Base-by-base conservation (phyloP, 2,797 vertebrate species). In the Sylvia borin region DNA sequence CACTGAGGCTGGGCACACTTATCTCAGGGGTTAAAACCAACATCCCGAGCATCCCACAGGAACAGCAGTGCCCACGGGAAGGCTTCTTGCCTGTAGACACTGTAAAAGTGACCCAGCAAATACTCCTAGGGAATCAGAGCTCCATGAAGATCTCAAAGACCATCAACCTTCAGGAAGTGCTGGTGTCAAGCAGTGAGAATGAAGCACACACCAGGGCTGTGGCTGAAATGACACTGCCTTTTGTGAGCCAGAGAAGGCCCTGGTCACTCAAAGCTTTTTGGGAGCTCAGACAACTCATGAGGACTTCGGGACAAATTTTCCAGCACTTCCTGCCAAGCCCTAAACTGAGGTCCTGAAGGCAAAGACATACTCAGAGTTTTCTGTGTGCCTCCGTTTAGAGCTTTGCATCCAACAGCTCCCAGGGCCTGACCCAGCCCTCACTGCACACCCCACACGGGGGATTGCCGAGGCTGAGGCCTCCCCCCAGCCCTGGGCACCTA, bases 1-100 rank as follows among this genome's bases (percentile, higher is more conserved):
- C 25, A 16, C 14, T n/a, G 17, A 18, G 15, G 20, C 3, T 58
- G 38, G 71, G 50, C 54, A 65, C 5, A 21, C 38, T 16, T 36
- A 45, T 5, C 21, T 29, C 47, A 29, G 43, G 53, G 31, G 34
- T 47, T 38, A 29, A 45, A 79, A 83, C 11, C 27, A 65, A 43
- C 34, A 40, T 4, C 48, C 17, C 3, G 8, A 45, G 18, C 38
- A 68, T 3, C n/a, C 27, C 48, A 26, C 4, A 11, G 22, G 34
- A 80, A 58, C 9, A 25, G 4, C n/a, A 21, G 4, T 1, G 11
- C 58, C 20, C 38, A 16, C 0, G 0, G 22, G 40, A 60, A 75
- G 20, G 17, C 16, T 57, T 38, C 60, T 19, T 66, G 58, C 64
- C 74, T 20, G 20, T 0, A 71, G 40, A 13, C 53, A 32, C 65